Conservation (phyloP, 2,797 vertebrate genomes). For the Xyrichtys novacula region DNA sequence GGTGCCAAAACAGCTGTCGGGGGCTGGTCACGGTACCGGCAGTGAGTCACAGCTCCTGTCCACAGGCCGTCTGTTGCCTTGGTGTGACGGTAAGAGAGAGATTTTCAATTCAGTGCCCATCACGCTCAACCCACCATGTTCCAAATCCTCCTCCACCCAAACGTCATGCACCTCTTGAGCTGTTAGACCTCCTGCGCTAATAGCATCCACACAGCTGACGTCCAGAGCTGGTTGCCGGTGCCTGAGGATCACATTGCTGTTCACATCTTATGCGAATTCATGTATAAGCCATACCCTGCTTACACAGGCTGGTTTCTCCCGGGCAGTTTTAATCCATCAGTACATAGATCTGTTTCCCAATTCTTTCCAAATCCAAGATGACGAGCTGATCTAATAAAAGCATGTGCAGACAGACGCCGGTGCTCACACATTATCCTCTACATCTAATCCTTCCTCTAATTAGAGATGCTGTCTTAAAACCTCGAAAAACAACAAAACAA, state of each 20-base stretch:
- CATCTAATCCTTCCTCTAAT: conserved; percentile 74
- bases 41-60: conserved; percentile 63
- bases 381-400: conserved; percentile 75
- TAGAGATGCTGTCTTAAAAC: conserved; percentile 56
- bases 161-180: conserved; percentile 40
- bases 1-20: conserved; percentile 70
- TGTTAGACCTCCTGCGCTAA: conserved; percentile 38
- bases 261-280: conserved; percentile 17
- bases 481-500: conserved; percentile 36
- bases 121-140: conserved; percentile 57
- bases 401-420: conserved; percentile 65
- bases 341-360: conserved; percentile 41
- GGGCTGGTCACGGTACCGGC: conserved; percentile 41
- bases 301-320: conserved; percentile 36
- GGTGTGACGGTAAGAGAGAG: conserved; percentile 30
- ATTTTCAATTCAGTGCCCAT: conserved; percentile 63
- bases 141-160: conserved; percentile 49
- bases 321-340: conserved; percentile 62
- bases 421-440: conserved; percentile 66
- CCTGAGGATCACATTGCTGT: conserved; percentile 18
- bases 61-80: conserved; percentile 22
- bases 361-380: conserved; percentile 47
- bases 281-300: conserved; percentile 54
- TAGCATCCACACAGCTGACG: conserved; percentile 5
- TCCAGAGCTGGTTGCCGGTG: conserved; percentile 30